Conservation (phyloP, 2,797 vertebrate genomes). For the Enteromius treurensis region DNA sequence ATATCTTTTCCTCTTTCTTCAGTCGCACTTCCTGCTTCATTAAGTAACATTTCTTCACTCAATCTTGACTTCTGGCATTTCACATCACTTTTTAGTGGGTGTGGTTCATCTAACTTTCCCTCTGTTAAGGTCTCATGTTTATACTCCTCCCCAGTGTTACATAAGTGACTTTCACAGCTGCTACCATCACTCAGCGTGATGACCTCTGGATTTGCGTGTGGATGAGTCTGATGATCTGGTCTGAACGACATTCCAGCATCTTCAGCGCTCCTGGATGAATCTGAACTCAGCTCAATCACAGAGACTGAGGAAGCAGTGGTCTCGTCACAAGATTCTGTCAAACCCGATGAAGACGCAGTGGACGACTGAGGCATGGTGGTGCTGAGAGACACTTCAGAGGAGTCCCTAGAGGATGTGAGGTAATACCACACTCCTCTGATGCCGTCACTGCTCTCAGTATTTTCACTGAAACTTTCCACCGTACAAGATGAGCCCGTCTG, state of each 20-base stretch:
- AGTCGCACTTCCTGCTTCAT: constrained; percentile 13
- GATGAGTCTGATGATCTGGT: not conserved
- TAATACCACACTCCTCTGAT: constrained; percentile 67
- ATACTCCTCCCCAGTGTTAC: not conserved
- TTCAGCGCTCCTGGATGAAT: constrained; percentile 42
- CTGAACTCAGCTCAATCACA: constrained; percentile 49
- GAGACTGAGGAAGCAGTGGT: constrained; percentile 34
- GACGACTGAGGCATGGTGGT: constrained; percentile 50
- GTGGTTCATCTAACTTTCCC: not conserved
- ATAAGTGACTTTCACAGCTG: constrained; percentile 34
- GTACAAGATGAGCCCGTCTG: not conserved
- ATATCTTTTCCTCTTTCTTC: constrained; percentile 10
- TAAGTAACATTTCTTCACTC: not conserved
- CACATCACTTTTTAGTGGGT: not conserved
- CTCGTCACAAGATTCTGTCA: constrained; percentile 13
- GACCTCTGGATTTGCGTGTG: not conserved
- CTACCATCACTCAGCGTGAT: constrained; percentile 32
- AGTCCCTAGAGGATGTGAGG: constrained; percentile 55
- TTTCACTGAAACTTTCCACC: constrained; percentile 15
- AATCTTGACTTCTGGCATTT: constrained; percentile 3
- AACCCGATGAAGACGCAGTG: constrained; percentile 31
- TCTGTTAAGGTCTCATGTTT: not conserved
- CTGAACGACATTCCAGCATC: constrained; percentile 23
- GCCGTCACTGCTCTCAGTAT: constrained; percentile 48
- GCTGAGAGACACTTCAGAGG: constrained; percentile 46